Percentiles rank a stretch among this genome's conserved stretches.
Conservation (phyloP, 53 echinoderm and acorn worm genomes). For the Echinarachnius parma region DNA sequence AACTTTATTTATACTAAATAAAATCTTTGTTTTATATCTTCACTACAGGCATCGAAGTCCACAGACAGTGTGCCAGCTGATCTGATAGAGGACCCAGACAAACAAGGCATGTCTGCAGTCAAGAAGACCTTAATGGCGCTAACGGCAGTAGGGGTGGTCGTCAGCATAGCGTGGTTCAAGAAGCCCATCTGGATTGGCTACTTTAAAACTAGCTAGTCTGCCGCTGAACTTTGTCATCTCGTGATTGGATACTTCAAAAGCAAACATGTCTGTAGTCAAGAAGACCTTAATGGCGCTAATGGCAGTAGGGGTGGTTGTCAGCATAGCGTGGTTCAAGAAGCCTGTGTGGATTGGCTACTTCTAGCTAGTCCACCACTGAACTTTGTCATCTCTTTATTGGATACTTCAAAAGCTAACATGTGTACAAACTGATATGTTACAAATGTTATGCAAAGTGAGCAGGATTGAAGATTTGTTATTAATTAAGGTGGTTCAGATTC, state of each 20-base stretch:
- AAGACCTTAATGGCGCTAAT: constrained; percentile 20
- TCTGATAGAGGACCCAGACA: constrained; percentile 43
- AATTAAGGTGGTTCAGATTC: too few species aligned
- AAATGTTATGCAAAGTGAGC: too few species aligned
- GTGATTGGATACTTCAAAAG: too few species aligned
- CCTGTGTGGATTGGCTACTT: neutral
- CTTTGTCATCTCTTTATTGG: too few species aligned
- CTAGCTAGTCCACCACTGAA: constrained; percentile 28
- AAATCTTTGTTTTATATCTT: too few species aligned
- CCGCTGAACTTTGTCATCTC: too few species aligned
- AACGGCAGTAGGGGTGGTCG: constrained; percentile 14
- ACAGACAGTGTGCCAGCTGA: constrained; percentile 50
- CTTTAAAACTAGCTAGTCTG: constrained; percentile 18
- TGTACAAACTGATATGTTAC: too few species aligned
- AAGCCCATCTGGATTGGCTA: constrained; percentile 9
- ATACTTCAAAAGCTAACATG: too few species aligned
- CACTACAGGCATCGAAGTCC: too few species aligned
- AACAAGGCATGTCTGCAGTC: neutral
- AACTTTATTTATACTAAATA: too few species aligned
- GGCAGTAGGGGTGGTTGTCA: constrained; percentile 14
- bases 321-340: constrained; percentile 17
- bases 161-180: constrained; percentile 12
- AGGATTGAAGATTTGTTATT: too few species aligned
- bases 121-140: constrained; percentile 22
- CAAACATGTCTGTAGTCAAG: too few species aligned